Conservation (phyloP, 92 coral and sea anemone species). For the Parazoanthus darwini region DNA sequence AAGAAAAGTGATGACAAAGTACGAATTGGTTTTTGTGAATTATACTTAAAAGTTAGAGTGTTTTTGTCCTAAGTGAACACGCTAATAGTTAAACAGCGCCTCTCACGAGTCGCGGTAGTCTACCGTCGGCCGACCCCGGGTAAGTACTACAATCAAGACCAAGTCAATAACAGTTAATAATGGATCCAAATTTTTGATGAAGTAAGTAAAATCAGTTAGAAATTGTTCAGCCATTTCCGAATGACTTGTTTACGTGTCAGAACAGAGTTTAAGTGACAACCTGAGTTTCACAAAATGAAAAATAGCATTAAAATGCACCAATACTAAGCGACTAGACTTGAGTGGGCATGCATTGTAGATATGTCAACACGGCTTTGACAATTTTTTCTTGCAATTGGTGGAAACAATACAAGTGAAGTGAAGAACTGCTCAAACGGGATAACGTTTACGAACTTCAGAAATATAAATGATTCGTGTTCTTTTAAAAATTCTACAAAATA, state of each 20-base stretch:
- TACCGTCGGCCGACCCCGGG: background rate
- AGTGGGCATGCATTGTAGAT: constrained; percentile 1
- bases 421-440: background rate
- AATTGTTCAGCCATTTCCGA: background rate
- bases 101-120: background rate
- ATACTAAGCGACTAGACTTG: background rate
- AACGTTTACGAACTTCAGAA: background rate
- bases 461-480: background rate
- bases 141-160: background rate
- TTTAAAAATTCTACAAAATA: no score
- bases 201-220: background rate
- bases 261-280: background rate
- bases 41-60: background rate
- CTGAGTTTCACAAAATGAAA: background rate
- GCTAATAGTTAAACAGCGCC: background rate
- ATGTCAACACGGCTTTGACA: background rate
- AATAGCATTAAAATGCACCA: background rate
- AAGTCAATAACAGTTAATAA: background rate
- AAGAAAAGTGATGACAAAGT: no score
- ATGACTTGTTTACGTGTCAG: background rate
- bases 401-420: background rate
- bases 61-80: background rate
- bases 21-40: background rate
- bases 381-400: background rate
- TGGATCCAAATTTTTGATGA: background rate